Evolutionary conservation across 2,113 vertebrate species (phyloP).

Genomic region (Desmodus rotundus): DNA sequence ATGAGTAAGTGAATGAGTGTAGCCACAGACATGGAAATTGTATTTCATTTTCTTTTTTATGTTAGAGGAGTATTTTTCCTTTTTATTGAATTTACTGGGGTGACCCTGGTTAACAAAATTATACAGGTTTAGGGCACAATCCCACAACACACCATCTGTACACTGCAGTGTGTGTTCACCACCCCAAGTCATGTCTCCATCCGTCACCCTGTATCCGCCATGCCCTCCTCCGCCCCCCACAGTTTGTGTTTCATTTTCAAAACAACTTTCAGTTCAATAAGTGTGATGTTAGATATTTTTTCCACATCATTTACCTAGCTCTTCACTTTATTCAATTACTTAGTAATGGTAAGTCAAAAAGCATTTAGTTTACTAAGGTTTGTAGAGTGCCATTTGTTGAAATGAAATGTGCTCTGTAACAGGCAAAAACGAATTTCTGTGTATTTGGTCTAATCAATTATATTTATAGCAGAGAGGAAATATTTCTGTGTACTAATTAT

Average conservation of each 20-base stretch:
- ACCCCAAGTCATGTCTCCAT: too few species aligned
- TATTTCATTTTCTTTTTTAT: conserved; percentile 43
- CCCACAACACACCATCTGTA: too few species aligned
- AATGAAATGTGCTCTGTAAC: conserved; percentile 60
- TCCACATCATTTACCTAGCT: conserved; percentile 55
- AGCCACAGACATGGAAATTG: conserved; percentile 44
- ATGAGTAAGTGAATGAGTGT: not conserved
- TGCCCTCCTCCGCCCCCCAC: too few species aligned
- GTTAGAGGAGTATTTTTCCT: too few species aligned
- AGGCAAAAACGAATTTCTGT: conserved; percentile 27
- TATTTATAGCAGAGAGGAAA: conserved; percentile 27
- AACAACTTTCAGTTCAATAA: conserved; percentile 64
- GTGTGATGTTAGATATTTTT: conserved; percentile 49
- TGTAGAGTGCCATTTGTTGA: conserved; percentile 44
- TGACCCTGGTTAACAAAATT: too few species aligned
- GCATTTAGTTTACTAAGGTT: conserved; percentile 56
- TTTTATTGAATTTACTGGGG: too few species aligned
- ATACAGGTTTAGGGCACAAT: too few species aligned
- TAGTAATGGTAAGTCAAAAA: conserved; percentile 62
- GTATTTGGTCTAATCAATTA: conserved; percentile 54
- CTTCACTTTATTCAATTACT: conserved; percentile 72
- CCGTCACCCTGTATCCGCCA: too few species aligned
- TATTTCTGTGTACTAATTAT: conserved; percentile 49
- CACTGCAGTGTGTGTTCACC: too few species aligned
- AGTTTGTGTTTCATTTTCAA: conserved; percentile 46